Evolutionary conservation across 1,140 invertebrate species (phyloP), one percentile per base, ranked within the genome.

Genomic region (Neodiprion pinetum): DNA sequence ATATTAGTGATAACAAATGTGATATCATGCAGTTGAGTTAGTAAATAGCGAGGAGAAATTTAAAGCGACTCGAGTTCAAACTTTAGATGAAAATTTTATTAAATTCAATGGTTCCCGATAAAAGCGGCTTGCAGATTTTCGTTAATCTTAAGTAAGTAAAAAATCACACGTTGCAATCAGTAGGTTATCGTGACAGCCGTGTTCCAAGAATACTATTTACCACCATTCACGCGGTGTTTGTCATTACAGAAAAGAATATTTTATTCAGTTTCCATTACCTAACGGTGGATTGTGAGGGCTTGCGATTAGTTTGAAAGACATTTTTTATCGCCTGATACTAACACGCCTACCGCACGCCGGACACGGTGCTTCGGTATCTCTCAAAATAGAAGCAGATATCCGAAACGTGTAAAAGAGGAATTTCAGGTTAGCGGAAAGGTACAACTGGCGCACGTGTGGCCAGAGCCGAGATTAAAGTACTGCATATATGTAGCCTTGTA

Each of bases 271-370:
- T 49, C 11, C 72, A 73, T 49, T 80, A 87, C 86, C 84, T 67
- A 82, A 68, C 0, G 86, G 82, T 67, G 81, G 81, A 76, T 82
- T 77, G n/a, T 77, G 75, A 1, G 78, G 72, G 77, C 82, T 82
- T 49, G 82, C 78, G 9, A 79, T 71, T 8, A 87, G 77, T 72
- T 84, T 84, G 0, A 82, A 74, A 75, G 74, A 72, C 83, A 86
- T 87, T 71, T 77, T 83, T 61, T n/a, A n/a, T 61, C 53, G 28
- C 28, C 28, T 40, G 1, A 3, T 40, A 4, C 28, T 40, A 40
- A 40, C 28, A 3, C 28, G 28, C 28, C 28, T 40, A 40, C 2
- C 28, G 28, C 28, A 40, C 28, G 28, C 28, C 28, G 28, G 28
- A 1, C 5, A 40, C 28, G 28, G 28, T 40, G 28, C 28, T 40